Evolutionary conservation across 2,113 vertebrate genomes (phyloP).

Genomic region (Notarius quadriscutis): DNA sequence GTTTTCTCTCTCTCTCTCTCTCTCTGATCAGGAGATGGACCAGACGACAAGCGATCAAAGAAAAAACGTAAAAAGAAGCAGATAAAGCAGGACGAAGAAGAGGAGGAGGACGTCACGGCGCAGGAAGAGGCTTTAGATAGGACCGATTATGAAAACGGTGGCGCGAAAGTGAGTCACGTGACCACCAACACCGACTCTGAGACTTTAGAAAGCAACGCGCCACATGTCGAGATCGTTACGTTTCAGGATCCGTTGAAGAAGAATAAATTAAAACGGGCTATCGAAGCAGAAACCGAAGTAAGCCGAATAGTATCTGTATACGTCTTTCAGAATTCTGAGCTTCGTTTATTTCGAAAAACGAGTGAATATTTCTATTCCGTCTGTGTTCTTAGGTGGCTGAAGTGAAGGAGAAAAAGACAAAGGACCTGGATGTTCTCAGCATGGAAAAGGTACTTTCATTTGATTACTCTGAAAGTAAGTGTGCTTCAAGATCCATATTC

Average conservation of each 20-base stretch:
- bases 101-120: background rate
- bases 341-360: background rate
- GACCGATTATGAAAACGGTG: background rate
- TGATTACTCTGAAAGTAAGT: background rate
- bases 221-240: constrained; percentile 72
- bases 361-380: background rate
- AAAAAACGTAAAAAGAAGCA: constrained; percentile 22
- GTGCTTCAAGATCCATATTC: background rate
- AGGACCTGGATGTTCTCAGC: constrained; percentile 69
- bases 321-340: too few relatives aligned
- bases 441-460: constrained; percentile 83
- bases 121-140: background rate
- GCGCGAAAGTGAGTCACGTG: background rate
- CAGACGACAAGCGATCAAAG: background rate
- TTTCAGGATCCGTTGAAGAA: constrained; percentile 78
- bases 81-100: background rate
- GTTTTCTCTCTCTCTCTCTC: background rate
- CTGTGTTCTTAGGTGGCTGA: constrained; percentile 52
- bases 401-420: constrained; percentile 61
- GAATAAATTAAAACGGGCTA: constrained; percentile 48
- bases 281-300: constrained; percentile 8
- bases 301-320: background rate
- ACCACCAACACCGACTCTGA: background rate
- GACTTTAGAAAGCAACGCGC: background rate
- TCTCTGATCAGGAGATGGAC: constrained; percentile 40